Base-by-base conservation (phyloP, 2,113 vertebrate genomes). In the Ovibos moschatus region DNA sequence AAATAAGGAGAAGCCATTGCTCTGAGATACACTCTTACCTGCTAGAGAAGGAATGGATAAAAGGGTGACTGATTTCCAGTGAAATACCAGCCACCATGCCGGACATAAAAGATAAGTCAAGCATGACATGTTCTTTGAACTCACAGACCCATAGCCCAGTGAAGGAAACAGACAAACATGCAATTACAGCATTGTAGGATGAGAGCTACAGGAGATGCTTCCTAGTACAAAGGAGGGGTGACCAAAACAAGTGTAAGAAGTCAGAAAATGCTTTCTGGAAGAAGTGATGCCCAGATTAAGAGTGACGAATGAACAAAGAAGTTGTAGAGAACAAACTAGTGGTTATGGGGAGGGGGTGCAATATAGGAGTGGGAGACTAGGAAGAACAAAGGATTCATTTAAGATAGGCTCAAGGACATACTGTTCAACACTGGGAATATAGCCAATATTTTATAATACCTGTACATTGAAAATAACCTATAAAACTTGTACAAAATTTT, bases 191-290 rank as follows among this genome's bases (percentile, higher is more conserved):
- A 1, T 2, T 27, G 36, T 6, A 25, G 40, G 45, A 2, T 21
- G 14, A 27, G 2, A 47, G 53, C 1, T 67, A 0, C 6, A 25
- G n/a, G 43, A 79, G 27, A 25, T 14, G 15, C 7, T 2, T 36
- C 21, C 28, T 14, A 15, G 28, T 53, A 71, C 17, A 62, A 36
- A 53, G 27, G 19, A 81, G 17, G 14, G 30, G 47, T 21, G 13
- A 2, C 40, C 43, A 1, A 36, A 91, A 88, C 36, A 62, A n/a
- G 7, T 12, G 3, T 4, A 27, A 19, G 71, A 60, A 83, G n/a
- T 55, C 23, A 79, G 57, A 57, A 71, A 45, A 36, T 4, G 14
- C 43, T 85, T 94, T 78, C 74, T 45, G 9, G 43, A 93, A 85
- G 57, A 58, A 14, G 9, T 64, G 40, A 25, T 60, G 27, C 11